Base-by-base conservation (phyloP, 2,888 invertebrate species). In the Drosophila ezoana region DNA sequence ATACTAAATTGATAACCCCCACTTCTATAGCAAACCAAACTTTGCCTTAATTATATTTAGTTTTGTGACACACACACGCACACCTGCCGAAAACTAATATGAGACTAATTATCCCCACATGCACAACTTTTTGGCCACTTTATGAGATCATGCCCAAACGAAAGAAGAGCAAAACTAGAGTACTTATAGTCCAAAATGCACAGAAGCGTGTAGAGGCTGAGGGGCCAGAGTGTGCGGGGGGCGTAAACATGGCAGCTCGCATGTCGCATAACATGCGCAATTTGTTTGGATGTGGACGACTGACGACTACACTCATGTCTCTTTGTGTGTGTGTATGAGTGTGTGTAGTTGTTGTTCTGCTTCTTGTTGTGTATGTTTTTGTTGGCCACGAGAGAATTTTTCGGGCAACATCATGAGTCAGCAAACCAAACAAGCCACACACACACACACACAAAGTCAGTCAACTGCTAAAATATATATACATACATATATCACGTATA, bases 211-310 rank as follows among this genome's bases (percentile, higher is more conserved):
- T 9, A 6, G 1, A 5, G n/a, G 0, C 1, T 8, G n/a, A 0
- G 13, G 13, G 9, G 5, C n/a, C 1, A 23, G 5, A 5, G 5
- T 23, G 23, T 11, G 13, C 6, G 5, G n/a, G 37, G 20, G 38
- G 59, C 38, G 58, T 52, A 75, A 85, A 87, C 85, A 82, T 82
- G 83, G 86, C 88, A 86, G 75, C 83, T 86, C 86, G 66, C 87
- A 88, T 88, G 83, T 86, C 89, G 81, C 89, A 83, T 72, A 86
- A 80, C 81, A 87, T 75, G 71, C 83, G 84, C 87, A 88, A 88
- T 84, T 88, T 88, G 87, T 83, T 86, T 86, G 75, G 68, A 78
- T 76, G 68, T 60, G 40, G 53, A 72, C 53, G 48, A 69, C 63
- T 56, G 41, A 70, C 13, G 49, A 43, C 49, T 18, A 53, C 35